These are phyloP conservation scores for Venusia cambrica DNA, from an alignment of 2,888 invertebrate genomes.

Conservation along the genomic window DNA sequence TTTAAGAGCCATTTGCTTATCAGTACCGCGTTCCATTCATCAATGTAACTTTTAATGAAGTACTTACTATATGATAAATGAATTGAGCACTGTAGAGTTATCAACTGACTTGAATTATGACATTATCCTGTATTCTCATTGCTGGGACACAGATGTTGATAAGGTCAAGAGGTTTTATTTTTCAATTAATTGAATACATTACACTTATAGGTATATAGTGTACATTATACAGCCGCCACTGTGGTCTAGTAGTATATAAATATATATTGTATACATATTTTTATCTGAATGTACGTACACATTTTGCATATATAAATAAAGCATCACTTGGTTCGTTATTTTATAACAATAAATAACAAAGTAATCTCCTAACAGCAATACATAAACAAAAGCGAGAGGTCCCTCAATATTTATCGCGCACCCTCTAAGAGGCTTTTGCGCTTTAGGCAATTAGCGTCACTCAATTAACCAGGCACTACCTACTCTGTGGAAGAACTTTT, in stretches of 20 bases:
- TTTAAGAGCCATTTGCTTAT: conserved; percentile 44
- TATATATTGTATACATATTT: too few relatives aligned
- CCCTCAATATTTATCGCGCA: conserved; percentile 55
- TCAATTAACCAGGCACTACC: conserved; percentile 67
- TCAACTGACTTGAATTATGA: conserved; percentile 13
- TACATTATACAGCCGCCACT: too few relatives aligned
- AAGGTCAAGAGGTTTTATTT: conserved; percentile 1
- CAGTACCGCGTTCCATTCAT: conserved; percentile 32
- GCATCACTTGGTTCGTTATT: conserved; percentile 6
- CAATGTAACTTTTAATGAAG: conserved; percentile 31
- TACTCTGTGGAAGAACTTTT: conserved; percentile 65
- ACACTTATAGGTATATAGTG: too few relatives aligned
- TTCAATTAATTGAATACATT: not conserved
- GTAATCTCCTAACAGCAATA: conserved; percentile 37
- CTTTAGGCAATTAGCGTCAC: conserved; percentile 77
- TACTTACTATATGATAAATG: conserved; percentile 24
- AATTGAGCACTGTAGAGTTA: conserved; percentile 15
- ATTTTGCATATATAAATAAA: too few relatives aligned
- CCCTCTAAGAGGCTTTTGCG: conserved; percentile 69
- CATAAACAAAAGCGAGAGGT: conserved; percentile 61
- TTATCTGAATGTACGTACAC: too few relatives aligned
- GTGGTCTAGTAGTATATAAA: too few relatives aligned
- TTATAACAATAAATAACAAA: conserved; percentile 30
- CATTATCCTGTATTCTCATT: conserved; percentile 13
- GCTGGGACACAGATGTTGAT: conserved; percentile 9